phyloP scores from a whole-genome alignment of 2,113 vertebrate genomes.

The Pygoscelis adeliae region DNA sequence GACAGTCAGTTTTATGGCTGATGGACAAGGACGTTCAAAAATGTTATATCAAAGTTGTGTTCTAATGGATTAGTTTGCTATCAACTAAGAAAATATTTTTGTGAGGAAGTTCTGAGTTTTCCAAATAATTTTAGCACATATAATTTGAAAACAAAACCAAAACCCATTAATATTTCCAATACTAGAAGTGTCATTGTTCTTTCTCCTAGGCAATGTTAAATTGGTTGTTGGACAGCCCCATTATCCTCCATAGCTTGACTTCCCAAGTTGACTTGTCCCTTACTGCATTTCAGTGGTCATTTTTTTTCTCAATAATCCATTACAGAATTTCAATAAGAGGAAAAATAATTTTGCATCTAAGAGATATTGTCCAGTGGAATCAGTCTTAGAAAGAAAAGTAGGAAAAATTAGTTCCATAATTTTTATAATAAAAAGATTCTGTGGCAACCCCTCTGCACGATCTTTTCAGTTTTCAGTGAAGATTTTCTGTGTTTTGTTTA shows the following conservation, averaged over 20 bases:
- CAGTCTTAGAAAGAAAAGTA: not conserved
- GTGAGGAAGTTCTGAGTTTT: not conserved
- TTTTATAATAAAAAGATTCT: not conserved
- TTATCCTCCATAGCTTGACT: not conserved
- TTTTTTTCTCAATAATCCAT: not conserved
- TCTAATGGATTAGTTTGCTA: not conserved
- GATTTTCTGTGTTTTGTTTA: not conserved
- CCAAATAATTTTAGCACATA: not conserved
- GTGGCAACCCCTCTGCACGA: not conserved
- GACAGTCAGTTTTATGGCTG: not conserved
- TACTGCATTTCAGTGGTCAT: not conserved
- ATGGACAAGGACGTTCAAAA: not conserved
- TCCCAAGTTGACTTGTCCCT: not conserved
- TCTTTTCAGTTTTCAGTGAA: not conserved
- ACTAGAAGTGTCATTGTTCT: not conserved
- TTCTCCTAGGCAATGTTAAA: not conserved
- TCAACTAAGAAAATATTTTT: not conserved
- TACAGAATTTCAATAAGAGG: not conserved
- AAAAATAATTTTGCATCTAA: not conserved
- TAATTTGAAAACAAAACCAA: not conserved
- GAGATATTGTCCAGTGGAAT: not conserved
- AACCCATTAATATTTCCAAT: not conserved
- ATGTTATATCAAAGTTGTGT: not conserved
- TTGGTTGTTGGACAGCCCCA: not conserved
- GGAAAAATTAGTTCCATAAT: not conserved